Percentiles rank a stretch among this genome's conserved stretches.
These are phyloP conservation scores for Acrobasis repandana DNA, from an alignment of 2,888 invertebrate genomes.

Conservation along the genomic window DNA sequence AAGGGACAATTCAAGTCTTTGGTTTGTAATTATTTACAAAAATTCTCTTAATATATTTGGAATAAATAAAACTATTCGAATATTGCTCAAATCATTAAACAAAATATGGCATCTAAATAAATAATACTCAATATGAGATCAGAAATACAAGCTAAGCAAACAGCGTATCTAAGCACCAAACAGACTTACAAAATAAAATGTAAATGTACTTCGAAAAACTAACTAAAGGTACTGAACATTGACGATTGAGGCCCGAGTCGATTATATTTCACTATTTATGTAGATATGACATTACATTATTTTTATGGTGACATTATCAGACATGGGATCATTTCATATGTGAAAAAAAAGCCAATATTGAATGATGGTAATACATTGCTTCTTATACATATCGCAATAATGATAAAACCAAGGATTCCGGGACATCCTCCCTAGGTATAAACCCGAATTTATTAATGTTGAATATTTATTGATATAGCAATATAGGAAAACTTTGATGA, in stretches of 20 bases:
- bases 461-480: no score
- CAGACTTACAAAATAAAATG: constrained; percentile 43
- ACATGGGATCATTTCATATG: no score
- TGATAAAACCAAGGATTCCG: no score
- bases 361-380: no score
- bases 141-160: constrained; percentile 71
- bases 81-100: constrained; percentile 60
- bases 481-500: no score
- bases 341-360: no score
- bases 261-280: constrained; percentile 7
- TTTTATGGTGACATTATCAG: no score
- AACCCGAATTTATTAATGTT: no score
- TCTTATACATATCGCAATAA: no score
- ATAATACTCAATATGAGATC: constrained; percentile 82
- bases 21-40: constrained; percentile 74
- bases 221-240: constrained; percentile 14
- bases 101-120: constrained; percentile 81
- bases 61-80: constrained; percentile 59
- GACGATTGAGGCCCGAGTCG: constrained; percentile 2
- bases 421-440: no score
- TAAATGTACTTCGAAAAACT: constrained; percentile 8
- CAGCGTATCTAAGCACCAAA: constrained; percentile 63
- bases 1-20: constrained; percentile 72
- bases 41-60: constrained; percentile 51
- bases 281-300: neutral